phyloP scores from a whole-genome alignment of 2,113 vertebrate genomes.

The Ageneiosus marmoratus region DNA sequence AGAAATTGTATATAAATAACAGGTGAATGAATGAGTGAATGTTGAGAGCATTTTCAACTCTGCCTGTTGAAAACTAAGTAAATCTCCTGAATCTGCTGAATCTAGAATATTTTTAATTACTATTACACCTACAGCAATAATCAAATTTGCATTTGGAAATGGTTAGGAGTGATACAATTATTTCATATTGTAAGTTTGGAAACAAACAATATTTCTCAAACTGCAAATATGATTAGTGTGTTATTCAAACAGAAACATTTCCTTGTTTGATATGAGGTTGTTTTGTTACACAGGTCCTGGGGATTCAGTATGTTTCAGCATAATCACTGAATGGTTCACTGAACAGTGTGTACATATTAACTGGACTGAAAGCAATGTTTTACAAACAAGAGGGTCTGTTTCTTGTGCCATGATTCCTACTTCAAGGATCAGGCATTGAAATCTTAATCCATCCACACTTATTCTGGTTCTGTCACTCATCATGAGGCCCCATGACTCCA shows the following conservation, averaged over 20 bases:
- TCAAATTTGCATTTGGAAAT: background rate
- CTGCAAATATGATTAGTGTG: background rate
- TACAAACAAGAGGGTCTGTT: slow-evolving; percentile 33
- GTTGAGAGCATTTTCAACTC: background rate
- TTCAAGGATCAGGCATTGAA: slow-evolving; percentile 18
- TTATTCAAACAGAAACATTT: background rate
- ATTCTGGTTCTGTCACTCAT: slow-evolving; percentile 6
- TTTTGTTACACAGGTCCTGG: background rate
- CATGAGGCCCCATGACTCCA: background rate
- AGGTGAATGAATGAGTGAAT: background rate
- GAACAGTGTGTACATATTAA: slow-evolving; percentile 51
- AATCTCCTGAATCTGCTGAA: background rate
- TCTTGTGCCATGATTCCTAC: background rate
- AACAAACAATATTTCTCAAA: background rate
- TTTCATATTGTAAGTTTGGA: background rate
- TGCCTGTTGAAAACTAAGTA: background rate
- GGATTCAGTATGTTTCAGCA: background rate
- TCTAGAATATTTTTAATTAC: background rate
- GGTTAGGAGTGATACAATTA: background rate
- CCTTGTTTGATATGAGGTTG: background rate
- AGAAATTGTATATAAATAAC: background rate
- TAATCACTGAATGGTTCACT: slow-evolving; percentile 26
- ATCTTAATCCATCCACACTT: slow-evolving; percentile 3
- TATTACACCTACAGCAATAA: background rate
- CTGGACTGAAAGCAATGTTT: slow-evolving; percentile 30